Evolutionary conservation across 2,797 vertebrate genomes (phyloP).

Genomic region (Sternotherus odoratus): DNA sequence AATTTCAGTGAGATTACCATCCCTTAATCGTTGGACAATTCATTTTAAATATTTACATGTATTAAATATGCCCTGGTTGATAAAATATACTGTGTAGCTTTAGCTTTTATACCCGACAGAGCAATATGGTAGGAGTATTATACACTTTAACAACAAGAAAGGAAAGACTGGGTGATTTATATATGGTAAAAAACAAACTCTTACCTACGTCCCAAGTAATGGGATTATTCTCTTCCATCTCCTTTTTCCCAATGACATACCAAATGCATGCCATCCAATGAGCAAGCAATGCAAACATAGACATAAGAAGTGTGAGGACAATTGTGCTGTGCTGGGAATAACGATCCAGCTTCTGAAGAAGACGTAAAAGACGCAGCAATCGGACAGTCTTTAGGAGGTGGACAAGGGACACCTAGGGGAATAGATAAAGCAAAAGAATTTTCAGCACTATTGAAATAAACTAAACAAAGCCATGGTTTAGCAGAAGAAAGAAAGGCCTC

Average conservation of each 20-base stretch:
- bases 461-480: not conserved
- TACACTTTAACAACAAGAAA: not conserved
- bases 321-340: slow-evolving; percentile 98
- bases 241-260: slow-evolving; percentile 98
- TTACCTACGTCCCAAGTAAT: slow-evolving; percentile 96
- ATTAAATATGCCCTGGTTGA: not conserved
- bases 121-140: not conserved
- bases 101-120: not conserved
- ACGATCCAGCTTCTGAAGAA: slow-evolving; percentile 97
- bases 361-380: slow-evolving; percentile 92
- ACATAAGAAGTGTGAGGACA: slow-evolving; percentile 97
- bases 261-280: slow-evolving; percentile 99
- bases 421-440: not conserved
- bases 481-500: not conserved
- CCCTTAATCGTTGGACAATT: not conserved
- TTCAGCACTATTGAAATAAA: not conserved
- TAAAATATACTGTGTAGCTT: not conserved
- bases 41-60: not conserved
- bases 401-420: slow-evolving; percentile 92
- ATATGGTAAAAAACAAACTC: slow-evolving; percentile 14
- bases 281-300: slow-evolving; percentile 96
- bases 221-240: slow-evolving; percentile 93
- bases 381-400: slow-evolving; percentile 96
- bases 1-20: not conserved
- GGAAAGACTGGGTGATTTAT: rapidly evolving